phyloP scores from a whole-genome alignment of 2,113 vertebrate species.

The Phycodurus eques region DNA sequence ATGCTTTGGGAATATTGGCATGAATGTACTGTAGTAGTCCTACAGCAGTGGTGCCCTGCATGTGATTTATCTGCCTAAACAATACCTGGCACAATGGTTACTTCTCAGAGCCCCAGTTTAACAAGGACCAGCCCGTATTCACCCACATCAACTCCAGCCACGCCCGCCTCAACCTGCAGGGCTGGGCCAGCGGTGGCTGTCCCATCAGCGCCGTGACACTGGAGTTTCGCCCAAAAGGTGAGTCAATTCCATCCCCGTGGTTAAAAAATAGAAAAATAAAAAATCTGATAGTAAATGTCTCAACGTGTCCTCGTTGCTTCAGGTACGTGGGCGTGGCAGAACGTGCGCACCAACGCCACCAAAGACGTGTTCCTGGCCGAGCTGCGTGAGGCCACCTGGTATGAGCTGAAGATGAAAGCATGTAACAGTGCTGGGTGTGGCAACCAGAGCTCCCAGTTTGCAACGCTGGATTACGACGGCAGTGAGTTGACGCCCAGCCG shows the following conservation, averaged over 20 bases:
- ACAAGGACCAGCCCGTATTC: slow-evolving; percentile 95
- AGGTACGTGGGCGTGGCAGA: slow-evolving; percentile 93
- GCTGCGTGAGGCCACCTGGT: slow-evolving; percentile 96
- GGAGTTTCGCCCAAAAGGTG: slow-evolving; percentile 90
- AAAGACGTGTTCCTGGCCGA: slow-evolving; percentile 90
- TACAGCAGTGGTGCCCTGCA: too few species aligned
- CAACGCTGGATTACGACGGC: slow-evolving; percentile 94
- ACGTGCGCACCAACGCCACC: slow-evolving; percentile 86
- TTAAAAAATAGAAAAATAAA: neutral
- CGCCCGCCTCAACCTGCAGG: slow-evolving; percentile 92
- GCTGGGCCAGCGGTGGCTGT: slow-evolving; percentile 95
- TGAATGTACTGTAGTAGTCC: too few species aligned
- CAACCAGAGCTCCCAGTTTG: slow-evolving; percentile 92
- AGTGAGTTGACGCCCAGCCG: slow-evolving; percentile 77
- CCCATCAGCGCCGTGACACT: slow-evolving; percentile 88
- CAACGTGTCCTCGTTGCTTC: neutral
- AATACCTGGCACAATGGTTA: neutral
- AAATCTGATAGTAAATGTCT: neutral
- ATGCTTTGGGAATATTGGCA: too few species aligned
- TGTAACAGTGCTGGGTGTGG: slow-evolving; percentile 98
- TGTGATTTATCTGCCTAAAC: neutral
- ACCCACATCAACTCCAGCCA: slow-evolving; percentile 97
- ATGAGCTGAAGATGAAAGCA: slow-evolving; percentile 95
- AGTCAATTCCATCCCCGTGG: neutral
- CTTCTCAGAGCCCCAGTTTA: slow-evolving; percentile 90